phyloP scores from a whole-genome alignment of 2,888 invertebrate genomes.

The Desoria tigrina region DNA sequence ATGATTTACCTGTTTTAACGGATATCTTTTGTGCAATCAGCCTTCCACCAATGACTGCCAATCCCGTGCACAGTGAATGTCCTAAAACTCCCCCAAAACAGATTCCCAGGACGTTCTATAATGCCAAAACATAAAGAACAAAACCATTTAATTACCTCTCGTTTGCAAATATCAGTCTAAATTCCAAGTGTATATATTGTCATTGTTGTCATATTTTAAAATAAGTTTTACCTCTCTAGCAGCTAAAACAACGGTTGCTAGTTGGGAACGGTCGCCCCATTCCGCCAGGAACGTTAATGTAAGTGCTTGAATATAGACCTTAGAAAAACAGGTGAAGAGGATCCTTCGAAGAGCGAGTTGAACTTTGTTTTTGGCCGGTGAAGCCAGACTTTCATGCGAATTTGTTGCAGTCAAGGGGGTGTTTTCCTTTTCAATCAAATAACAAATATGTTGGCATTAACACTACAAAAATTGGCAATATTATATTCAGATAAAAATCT shows the following conservation, averaged over 20 bases:
- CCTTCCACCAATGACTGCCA: constrained; percentile 94
- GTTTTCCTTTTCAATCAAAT: constrained; percentile 40
- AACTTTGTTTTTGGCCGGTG: constrained; percentile 24
- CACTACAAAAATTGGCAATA: not conserved
- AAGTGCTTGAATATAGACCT: constrained; percentile 64
- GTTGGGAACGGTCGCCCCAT: constrained; percentile 98
- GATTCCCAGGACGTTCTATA: constrained; percentile 84
- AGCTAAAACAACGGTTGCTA: constrained; percentile 95
- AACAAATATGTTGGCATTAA: not conserved
- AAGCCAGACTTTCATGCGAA: not conserved
- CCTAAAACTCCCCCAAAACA: constrained; percentile 90
- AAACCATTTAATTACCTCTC: constrained; percentile 26
- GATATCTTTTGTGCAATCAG: constrained; percentile 97
- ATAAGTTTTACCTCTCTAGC: constrained; percentile 75
- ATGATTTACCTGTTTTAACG: constrained; percentile 90
- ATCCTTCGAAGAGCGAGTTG: constrained; percentile 37
- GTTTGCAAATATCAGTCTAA: too few species aligned
- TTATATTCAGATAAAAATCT: not conserved
- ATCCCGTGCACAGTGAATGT: constrained; percentile 91
- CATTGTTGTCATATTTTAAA: not conserved
- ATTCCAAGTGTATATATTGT: constrained; percentile 46
- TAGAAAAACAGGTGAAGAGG: constrained; percentile 44
- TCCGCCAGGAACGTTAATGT: constrained; percentile 97
- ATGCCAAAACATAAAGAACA: too few species aligned
- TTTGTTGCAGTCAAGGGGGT: constrained; percentile 26